A percentile compares a stretch with the other conserved stretches of the same genome.
Conservation (phyloP, 2,888 invertebrate species). For the Diachrysia chrysitis region DNA sequence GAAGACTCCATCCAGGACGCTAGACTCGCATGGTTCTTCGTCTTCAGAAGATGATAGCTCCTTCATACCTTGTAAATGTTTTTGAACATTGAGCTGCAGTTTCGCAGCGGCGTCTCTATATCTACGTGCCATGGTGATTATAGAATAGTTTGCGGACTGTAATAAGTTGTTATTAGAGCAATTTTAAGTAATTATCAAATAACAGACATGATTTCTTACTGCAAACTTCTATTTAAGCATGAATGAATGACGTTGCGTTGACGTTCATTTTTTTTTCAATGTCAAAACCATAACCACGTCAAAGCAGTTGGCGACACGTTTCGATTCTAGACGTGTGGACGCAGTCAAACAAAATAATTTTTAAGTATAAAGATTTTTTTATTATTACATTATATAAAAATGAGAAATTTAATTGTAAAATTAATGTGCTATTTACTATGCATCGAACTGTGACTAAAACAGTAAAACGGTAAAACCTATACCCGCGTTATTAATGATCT, state of each 20-base stretch:
- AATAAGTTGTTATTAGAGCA: conserved; percentile 1
- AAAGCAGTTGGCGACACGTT: conserved; percentile 4
- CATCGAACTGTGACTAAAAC: no score
- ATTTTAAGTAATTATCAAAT: conserved; percentile 9
- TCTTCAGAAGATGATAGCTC: conserved; percentile 85
- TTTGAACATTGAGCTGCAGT: conserved; percentile 83
- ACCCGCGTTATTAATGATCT: no score
- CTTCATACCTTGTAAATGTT: conserved; percentile 82
- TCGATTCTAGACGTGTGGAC: neutral
- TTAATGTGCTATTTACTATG: neutral
- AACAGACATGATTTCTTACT: conserved; percentile 11
- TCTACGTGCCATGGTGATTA: conserved; percentile 76
- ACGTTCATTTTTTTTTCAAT: conserved; percentile 7
- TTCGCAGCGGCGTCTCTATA: conserved; percentile 84
- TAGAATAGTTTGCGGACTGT: neutral
- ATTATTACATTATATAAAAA: no score
- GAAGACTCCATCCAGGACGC: conserved; percentile 80
- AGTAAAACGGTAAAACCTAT: no score
- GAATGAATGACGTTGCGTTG: conserved; percentile 12
- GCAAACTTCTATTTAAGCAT: neutral
- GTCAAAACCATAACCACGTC: conserved; percentile 1
- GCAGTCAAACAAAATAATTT: neutral
- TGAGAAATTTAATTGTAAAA: no score
- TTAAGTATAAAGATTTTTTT: no score
- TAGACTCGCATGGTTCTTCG: conserved; percentile 80